Base-by-base conservation (phyloP, 1,140 invertebrate species). In the Ceratina australensis region DNA sequence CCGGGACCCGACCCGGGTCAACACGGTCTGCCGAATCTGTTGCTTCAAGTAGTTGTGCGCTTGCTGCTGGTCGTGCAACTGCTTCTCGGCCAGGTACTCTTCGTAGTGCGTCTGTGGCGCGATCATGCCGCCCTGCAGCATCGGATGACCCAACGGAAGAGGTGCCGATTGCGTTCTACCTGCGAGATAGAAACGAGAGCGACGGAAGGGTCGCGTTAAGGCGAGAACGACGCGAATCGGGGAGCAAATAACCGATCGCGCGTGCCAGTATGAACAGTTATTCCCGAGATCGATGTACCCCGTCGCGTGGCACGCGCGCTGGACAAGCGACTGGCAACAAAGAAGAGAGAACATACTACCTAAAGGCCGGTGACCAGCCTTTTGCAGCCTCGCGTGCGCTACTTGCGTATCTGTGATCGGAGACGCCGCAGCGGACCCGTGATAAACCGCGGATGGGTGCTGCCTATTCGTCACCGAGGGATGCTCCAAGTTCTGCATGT, bases 91-190 rank as follows among this genome's bases (percentile, higher is more conserved):
- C 79, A 94, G 91, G 86, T 93, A 94, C 80, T 95, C 94, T 84
- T 95, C 94, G 86, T 94, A 95, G 80, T 95, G 94, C 28, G 94
- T 94, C 8, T 92, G 91, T 16, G 91, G 91, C 13, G 79, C 82
- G 18, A 93, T 92, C 16, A 91, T 89, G 24, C 89, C 89, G 47
- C 94, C 94, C 57, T 96, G 96, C 56, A 99, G 94, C 94, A 98
- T 95, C 28, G 97, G 98, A 93, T 98, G 97, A 3, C 97, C 97
- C n/a, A 99, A 93, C 28, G 98, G 98, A 82, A 99, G 91, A 0
- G 98, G 98, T 5, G 98, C 98, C 15, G 96, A 97, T 90, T 98
- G 97, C n/a, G 97, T 98, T 86, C 97, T 94, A 78, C 91, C 92
- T 92, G 57, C 20, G 60, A 20, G 8, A 7, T 22, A 7, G 60